phyloP scores from a whole-genome alignment of 2,113 vertebrate genomes.

The Dinomys branickii region DNA sequence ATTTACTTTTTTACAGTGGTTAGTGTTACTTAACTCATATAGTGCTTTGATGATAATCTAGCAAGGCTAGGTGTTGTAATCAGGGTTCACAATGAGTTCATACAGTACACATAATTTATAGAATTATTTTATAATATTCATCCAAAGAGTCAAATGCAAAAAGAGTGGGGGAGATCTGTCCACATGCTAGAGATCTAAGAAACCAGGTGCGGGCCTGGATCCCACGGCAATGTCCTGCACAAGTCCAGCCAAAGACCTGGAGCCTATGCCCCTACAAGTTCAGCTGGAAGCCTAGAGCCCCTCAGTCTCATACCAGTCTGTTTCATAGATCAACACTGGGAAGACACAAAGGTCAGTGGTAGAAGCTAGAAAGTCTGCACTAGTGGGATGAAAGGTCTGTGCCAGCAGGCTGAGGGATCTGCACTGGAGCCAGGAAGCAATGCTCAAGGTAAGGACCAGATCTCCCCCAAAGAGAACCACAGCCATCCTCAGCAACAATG shows the following conservation, averaged over 20 bases:
- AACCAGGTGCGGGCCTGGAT: not conserved
- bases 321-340: too few species aligned
- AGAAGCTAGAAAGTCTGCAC: too few species aligned
- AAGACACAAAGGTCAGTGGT: not conserved
- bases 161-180: not conserved
- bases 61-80: not conserved
- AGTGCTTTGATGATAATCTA: not conserved
- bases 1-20: not conserved
- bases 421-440: not conserved
- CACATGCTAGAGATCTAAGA: not conserved
- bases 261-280: not conserved
- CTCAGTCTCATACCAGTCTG: not conserved
- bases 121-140: not conserved
- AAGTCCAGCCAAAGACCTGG: not conserved
- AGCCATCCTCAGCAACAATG: too few species aligned
- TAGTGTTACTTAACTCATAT: not conserved
- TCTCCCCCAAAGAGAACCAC: too few species aligned
- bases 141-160: not conserved
- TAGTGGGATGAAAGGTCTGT: not conserved
- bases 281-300: not conserved
- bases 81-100: not conserved
- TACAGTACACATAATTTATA: not conserved
- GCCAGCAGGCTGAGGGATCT: not conserved
- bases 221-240: not conserved
- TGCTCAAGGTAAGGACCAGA: too few species aligned